A percentile compares a stretch with the other conserved stretches of the same genome.
These are phyloP conservation scores for Papilio glaucus DNA, from an alignment of 1,140 invertebrate species.

Conservation along the genomic window DNA sequence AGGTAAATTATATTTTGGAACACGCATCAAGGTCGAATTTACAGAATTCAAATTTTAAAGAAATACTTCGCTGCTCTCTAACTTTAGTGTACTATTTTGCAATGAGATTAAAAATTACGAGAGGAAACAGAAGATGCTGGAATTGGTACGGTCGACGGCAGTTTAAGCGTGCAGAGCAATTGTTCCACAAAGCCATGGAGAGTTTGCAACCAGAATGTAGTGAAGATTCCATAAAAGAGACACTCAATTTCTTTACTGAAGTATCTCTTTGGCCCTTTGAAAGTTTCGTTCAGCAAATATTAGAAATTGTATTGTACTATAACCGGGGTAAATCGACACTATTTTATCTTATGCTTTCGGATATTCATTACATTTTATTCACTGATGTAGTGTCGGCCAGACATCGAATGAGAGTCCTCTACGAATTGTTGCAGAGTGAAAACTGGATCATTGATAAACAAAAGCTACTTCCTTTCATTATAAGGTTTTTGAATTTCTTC, in stretches of 20 bases:
- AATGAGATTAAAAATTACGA: constrained; percentile 54
- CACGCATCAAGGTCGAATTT: constrained; percentile 41
- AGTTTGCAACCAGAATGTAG: constrained; percentile 52
- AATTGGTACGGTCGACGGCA: constrained; percentile 45
- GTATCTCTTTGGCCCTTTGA: constrained; percentile 54
- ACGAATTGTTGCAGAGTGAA: constrained; percentile 75
- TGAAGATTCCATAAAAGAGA: constrained; percentile 51
- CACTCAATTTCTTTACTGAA: constrained; percentile 52
- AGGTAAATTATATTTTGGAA: constrained; percentile 47
- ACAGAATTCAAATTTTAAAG: constrained; percentile 48
- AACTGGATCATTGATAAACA: constrained; percentile 79
- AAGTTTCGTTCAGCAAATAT: constrained; percentile 55
- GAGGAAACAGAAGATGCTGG: constrained; percentile 42
- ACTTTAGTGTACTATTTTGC: constrained; percentile 58
- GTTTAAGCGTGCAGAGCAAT: constrained; percentile 50
- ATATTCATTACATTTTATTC: constrained; percentile 53
- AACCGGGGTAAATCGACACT: constrained; percentile 50
- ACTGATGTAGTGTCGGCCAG: constrained; percentile 51
- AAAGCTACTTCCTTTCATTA: constrained; percentile 61
- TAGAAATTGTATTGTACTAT: constrained; percentile 58
- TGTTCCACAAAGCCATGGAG: constrained; percentile 54
- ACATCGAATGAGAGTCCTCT: constrained; percentile 74
- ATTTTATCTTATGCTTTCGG: constrained; percentile 57
- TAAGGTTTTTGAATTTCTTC: constrained; percentile 79
- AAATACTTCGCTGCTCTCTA: constrained; percentile 51